phyloP scores from a whole-genome alignment of 1,140 invertebrate species.

The Goniozus legneri region DNA sequence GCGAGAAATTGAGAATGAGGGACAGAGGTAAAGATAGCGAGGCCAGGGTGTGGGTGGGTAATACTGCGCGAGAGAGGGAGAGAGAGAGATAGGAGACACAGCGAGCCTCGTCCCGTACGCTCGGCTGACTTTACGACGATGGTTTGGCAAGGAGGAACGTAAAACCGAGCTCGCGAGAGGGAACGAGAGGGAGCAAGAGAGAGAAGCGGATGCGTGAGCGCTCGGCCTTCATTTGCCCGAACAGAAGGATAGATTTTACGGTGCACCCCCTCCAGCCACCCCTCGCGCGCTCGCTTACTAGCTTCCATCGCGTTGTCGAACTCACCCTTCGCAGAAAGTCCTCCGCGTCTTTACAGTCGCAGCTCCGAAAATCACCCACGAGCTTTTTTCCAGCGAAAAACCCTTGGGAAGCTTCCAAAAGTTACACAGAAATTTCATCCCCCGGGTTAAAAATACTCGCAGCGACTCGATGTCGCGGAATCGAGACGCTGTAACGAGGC shows the following conservation, averaged over 20 bases:
- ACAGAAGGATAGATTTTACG: conserved; percentile 16
- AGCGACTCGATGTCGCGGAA: too few relatives aligned
- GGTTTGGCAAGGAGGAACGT: conserved; percentile 29
- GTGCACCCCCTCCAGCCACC: background rate
- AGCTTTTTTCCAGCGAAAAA: too few relatives aligned
- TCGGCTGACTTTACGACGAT: conserved; percentile 48
- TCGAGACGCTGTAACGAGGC: too few relatives aligned
- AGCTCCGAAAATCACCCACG: too few relatives aligned
- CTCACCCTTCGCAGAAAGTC: too few relatives aligned
- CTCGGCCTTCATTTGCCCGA: conserved; percentile 25
- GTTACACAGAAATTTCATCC: too few relatives aligned
- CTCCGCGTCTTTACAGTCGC: too few relatives aligned
- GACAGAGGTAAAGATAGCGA: background rate
- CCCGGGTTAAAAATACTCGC: too few relatives aligned
- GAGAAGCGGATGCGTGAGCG: conserved; percentile 8
- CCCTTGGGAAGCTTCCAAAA: too few relatives aligned
- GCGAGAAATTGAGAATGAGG: background rate
- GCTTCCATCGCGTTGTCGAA: too few relatives aligned
- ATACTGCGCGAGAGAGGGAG: conserved; percentile 10
- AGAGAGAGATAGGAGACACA: conserved; percentile 18
- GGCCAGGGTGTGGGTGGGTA: too few relatives aligned
- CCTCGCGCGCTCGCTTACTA: background rate
- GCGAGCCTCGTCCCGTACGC: conserved; percentile 35
- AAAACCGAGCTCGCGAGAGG: conserved; percentile 20
- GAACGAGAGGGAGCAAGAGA: conserved; percentile 5